Conservation (phyloP, 1,140 invertebrate genomes). For the Sinonovacula constricta region DNA sequence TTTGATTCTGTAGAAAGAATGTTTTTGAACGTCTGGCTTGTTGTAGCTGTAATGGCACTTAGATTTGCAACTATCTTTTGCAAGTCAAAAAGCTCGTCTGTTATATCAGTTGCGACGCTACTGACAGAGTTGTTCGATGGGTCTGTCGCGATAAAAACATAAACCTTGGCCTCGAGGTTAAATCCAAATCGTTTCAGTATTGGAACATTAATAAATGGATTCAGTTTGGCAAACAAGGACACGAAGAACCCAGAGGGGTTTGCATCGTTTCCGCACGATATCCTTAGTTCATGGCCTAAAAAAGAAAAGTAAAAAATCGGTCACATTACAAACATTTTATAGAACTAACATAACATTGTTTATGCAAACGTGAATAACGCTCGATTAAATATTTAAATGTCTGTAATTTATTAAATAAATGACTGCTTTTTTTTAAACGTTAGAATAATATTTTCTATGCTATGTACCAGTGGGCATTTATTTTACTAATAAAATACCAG, state of each 20-base stretch:
- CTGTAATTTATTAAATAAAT: too few relatives aligned
- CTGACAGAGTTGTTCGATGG: background rate
- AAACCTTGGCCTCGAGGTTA: background rate
- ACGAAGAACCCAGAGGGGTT: conserved; percentile 41
- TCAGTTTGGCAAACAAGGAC: conserved; percentile 2
- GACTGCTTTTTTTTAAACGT: too few relatives aligned
- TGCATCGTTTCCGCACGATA: conserved; percentile 24
- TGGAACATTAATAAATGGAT: conserved; percentile 28
- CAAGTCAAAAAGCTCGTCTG: background rate
- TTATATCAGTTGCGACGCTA: background rate
- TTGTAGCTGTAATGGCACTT: background rate
- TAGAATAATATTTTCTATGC: too few relatives aligned
- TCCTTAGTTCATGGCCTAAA: background rate
- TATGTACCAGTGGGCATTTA: too few relatives aligned
- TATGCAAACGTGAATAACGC: too few relatives aligned
- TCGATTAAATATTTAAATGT: too few relatives aligned
- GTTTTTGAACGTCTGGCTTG: background rate
- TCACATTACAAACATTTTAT: too few relatives aligned
- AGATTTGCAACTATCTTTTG: background rate
- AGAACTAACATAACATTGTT: too few relatives aligned
- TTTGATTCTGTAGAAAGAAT: background rate
- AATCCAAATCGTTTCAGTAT: conserved; percentile 6
- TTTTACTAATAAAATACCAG: too few relatives aligned
- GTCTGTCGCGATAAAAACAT: conserved; percentile 7
- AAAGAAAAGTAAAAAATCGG: too few relatives aligned